Evolutionary conservation across 2,113 vertebrate species (phyloP).

Genomic region (Semicossyphus pulcher): DNA sequence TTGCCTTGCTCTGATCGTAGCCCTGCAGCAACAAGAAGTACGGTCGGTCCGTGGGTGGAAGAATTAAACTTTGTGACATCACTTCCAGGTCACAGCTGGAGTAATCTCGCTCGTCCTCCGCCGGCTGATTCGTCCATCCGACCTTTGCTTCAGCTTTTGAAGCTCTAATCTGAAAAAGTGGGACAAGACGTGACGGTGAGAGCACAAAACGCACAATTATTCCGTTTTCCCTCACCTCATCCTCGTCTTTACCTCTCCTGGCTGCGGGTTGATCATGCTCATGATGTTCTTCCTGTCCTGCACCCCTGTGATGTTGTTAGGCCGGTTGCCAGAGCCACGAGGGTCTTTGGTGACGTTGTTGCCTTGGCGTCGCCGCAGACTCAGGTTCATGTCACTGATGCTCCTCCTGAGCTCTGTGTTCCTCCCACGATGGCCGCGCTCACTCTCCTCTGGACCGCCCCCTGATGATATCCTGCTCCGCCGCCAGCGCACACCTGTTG

Average conservation of each 20-base stretch:
- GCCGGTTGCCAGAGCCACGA: constrained; percentile 49
- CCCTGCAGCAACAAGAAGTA: constrained; percentile 93
- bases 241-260: constrained; percentile 71
- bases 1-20: constrained; percentile 89
- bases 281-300: constrained; percentile 89
- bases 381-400: constrained; percentile 94
- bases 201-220: not conserved
- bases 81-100: constrained; percentile 87
- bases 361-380: constrained; percentile 86
- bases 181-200: not conserved
- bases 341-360: constrained; percentile 77
- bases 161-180: constrained; percentile 63
- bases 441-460: constrained; percentile 79
- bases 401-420: constrained; percentile 90
- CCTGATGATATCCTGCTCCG: constrained; percentile 88
- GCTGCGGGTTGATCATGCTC: constrained; percentile 87
- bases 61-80: constrained; percentile 91
- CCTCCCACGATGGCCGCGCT: constrained; percentile 83
- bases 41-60: constrained; percentile 89
- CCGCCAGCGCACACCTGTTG: constrained; percentile 86
- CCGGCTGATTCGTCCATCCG: constrained; percentile 62
- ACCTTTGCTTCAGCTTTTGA: constrained; percentile 71
- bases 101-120: constrained; percentile 79
- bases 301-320: constrained; percentile 61
- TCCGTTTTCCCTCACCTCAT: not conserved